These are phyloP conservation scores for Oncorhynchus gorbuscha DNA, from an alignment of 2,113 vertebrate species.

Conservation along the genomic window DNA sequence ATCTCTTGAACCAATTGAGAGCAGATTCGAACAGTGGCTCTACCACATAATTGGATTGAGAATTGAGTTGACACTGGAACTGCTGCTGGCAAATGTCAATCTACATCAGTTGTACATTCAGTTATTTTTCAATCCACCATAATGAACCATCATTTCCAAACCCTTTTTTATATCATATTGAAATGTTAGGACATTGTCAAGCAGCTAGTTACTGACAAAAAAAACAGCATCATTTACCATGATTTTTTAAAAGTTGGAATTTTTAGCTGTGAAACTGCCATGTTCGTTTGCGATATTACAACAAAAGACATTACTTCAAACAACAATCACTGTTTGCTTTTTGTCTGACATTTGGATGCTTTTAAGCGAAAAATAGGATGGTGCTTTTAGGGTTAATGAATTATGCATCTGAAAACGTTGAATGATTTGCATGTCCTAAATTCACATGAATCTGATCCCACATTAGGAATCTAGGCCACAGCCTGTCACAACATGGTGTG, in stretches of 20 bases:
- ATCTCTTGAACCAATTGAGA: not conserved
- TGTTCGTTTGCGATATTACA: no score
- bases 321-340: no score
- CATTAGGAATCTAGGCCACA: not conserved
- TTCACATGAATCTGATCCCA: not conserved
- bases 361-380: no score
- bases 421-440: constrained; percentile 4
- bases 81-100: not conserved
- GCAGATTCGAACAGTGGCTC: not conserved
- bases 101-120: not conserved
- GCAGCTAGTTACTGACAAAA: no score
- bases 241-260: no score
- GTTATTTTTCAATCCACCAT: not conserved
- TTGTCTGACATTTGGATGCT: no score
- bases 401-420: not conserved
- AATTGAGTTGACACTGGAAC: not conserved
- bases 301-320: no score
- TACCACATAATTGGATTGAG: not conserved
- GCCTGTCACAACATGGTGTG: not conserved
- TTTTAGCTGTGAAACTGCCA: no score
- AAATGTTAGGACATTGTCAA: no score
- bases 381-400: not conserved
- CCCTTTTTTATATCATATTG: no score
- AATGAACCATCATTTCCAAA: not conserved
- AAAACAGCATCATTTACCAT: no score